These are phyloP conservation scores for Sebastes nivosus DNA, from an alignment of 2,797 vertebrate species.

Conservation along the genomic window DNA sequence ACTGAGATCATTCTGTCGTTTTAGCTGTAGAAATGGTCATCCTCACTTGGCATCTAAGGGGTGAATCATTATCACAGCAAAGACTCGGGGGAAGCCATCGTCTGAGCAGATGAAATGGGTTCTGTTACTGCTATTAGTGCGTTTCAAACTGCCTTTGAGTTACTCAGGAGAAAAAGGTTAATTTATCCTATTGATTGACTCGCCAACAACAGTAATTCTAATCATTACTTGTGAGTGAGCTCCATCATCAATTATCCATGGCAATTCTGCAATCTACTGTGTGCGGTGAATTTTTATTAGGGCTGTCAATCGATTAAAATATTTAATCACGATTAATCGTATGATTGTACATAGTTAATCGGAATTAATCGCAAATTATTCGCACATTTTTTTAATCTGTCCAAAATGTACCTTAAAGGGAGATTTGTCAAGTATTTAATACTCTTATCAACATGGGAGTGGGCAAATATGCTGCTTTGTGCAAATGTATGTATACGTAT, in stretches of 20 bases:
- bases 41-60: constrained; percentile 7
- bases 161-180: neutral
- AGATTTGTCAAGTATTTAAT: too few species aligned
- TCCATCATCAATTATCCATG: neutral
- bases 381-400: too few species aligned
- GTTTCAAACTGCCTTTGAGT: neutral
- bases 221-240: constrained; percentile 6
- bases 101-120: constrained; percentile 4
- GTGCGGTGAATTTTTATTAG: neutral
- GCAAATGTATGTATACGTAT: too few species aligned
- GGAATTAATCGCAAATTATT: too few species aligned
- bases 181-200: constrained; percentile 12
- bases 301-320: too few species aligned
- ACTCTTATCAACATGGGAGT: too few species aligned
- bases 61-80: constrained; percentile 18
- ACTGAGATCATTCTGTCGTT: constrained; percentile 26
- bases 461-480: too few species aligned
- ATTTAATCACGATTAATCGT: too few species aligned
- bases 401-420: too few species aligned
- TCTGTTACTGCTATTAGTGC: neutral
- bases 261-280: neutral
- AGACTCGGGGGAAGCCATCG: neutral
- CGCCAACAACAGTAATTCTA: neutral
- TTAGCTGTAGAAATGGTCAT: constrained; percentile 19
- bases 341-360: too few species aligned